Conservation (phyloP, 37 sponge, comb jelly and placozoan species). For the Geodia barretti region DNA sequence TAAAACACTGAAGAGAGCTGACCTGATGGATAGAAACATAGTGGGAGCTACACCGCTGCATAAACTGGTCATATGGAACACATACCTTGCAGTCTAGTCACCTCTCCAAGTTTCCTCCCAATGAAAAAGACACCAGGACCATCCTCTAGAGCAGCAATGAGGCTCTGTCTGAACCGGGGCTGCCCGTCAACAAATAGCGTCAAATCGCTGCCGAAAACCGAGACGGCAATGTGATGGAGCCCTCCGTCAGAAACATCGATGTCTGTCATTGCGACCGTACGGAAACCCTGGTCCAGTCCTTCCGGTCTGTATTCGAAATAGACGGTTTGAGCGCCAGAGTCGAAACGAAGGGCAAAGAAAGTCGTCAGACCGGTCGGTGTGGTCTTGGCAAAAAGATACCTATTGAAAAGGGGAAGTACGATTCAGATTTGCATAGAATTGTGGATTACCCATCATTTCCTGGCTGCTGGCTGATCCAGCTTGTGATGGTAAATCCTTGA, state of each 20-base stretch:
- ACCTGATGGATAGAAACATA: constrained; percentile 31
- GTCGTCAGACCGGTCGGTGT: constrained; percentile 37
- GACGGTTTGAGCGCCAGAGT: constrained; percentile 25
- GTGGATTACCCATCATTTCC: constrained; percentile 64
- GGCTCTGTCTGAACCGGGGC: constrained; percentile 1
- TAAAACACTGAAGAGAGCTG: constrained; percentile 48
- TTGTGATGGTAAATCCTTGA: constrained; percentile 60
- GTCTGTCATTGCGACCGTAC: constrained; percentile 30
- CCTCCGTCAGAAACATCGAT: constrained; percentile 32
- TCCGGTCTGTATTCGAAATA: constrained; percentile 61
- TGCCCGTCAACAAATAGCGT: constrained; percentile 63
- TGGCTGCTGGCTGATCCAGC: constrained; percentile 58
- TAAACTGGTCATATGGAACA: neutral
- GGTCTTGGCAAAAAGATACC: constrained; percentile 79
- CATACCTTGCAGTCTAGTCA: constrained; percentile 43
- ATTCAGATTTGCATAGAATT: neutral
- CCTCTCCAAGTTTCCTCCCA: constrained; percentile 34
- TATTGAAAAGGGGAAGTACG: neutral
- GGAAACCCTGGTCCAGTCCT: constrained; percentile 52
- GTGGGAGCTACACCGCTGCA: neutral
- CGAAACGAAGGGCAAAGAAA: constrained; percentile 45
- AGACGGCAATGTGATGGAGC: constrained; percentile 64
- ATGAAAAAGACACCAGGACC: constrained; percentile 37
- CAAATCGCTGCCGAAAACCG: constrained; percentile 34
- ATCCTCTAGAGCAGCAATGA: constrained; percentile 49